Conservation (phyloP, 1,140 invertebrate species). For the Chironomus striatipennis region DNA sequence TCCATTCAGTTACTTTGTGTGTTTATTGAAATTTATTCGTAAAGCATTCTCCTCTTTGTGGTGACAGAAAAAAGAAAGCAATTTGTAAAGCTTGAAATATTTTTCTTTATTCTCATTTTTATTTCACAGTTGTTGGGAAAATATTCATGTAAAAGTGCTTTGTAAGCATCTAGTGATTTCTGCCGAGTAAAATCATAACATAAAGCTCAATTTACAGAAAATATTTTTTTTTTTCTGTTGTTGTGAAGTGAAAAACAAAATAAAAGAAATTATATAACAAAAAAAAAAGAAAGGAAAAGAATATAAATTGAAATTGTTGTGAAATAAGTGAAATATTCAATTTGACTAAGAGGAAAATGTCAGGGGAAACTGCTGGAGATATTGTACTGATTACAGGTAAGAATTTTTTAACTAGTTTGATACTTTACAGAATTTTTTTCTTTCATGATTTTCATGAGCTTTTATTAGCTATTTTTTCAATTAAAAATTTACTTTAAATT, state of each 20-base stretch:
- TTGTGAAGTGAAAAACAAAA: background rate
- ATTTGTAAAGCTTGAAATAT: conserved; percentile 1
- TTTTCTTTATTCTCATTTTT: background rate
- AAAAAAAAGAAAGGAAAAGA: background rate
- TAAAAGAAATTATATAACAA: background rate
- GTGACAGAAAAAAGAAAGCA: background rate
- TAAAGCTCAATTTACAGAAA: too few species aligned
- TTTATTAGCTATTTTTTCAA: too few species aligned
- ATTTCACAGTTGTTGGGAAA: background rate
- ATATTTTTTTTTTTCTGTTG: too few species aligned
- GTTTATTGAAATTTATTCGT: too few species aligned
- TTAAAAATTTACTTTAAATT: too few species aligned
- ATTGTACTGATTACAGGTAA: background rate
- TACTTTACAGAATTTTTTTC: background rate
- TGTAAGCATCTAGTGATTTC: too few species aligned
- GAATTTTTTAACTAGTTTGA: background rate
- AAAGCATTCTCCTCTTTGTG: background rate
- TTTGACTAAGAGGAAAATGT: background rate
- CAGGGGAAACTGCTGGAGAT: background rate
- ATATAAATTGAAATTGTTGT: background rate
- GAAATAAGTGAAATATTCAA: too few species aligned
- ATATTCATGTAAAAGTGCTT: background rate
- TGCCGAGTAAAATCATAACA: too few species aligned
- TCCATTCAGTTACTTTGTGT: too few species aligned
- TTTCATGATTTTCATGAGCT: too few species aligned